These are phyloP conservation scores for Halcyon senegalensis DNA, from an alignment of 2,113 vertebrate genomes.

Conservation along the genomic window DNA sequence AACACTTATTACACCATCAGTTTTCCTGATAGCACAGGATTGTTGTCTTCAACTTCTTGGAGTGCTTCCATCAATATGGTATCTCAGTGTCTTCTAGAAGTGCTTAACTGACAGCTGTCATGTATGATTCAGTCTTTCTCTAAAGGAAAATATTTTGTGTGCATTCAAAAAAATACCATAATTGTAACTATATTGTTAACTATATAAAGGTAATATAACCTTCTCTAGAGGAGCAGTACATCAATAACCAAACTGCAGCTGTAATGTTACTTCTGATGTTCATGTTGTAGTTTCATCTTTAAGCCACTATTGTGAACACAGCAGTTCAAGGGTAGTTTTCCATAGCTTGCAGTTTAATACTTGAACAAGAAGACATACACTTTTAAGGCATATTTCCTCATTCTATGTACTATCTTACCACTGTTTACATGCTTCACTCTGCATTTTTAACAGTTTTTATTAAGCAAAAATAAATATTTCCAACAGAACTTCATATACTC, in stretches of 20 bases:
- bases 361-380: background rate
- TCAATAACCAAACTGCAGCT: background rate
- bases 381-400: background rate
- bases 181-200: background rate
- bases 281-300: background rate
- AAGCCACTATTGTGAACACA: background rate
- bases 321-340: background rate
- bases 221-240: background rate
- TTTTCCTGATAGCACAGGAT: background rate
- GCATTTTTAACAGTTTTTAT: background rate
- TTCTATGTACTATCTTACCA: background rate
- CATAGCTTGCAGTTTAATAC: background rate
- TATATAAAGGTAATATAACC: background rate
- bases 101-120: slow-evolving; percentile 40
- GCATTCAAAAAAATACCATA: background rate
- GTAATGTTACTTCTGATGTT: background rate
- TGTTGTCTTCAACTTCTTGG: slow-evolving; percentile 25
- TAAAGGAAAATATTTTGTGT: slow-evolving; percentile 5
- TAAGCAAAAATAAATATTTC: background rate
- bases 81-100: slow-evolving; percentile 23
- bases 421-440: background rate
- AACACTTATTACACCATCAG: background rate
- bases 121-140: background rate
- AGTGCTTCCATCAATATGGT: slow-evolving; percentile 14
- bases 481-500: background rate